A percentile compares a stretch with the other conserved stretches of the same genome.
These are phyloP conservation scores for Kradibia gibbosae DNA, from an alignment of 1,140 invertebrate genomes.

Conservation along the genomic window DNA sequence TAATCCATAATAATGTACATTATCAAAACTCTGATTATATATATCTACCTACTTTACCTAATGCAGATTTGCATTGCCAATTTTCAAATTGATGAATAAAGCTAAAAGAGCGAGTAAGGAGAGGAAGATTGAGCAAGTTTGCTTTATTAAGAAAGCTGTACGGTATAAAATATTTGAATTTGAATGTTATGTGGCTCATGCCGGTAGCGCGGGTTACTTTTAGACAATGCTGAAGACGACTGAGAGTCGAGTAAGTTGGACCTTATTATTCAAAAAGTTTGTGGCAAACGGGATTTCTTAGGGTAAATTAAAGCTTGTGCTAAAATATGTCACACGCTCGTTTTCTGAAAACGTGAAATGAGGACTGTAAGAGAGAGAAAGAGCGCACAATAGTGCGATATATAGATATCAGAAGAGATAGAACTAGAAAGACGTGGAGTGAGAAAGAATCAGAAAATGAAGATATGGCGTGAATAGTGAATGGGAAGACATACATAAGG, in stretches of 20 bases:
- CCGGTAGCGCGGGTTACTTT: neutral
- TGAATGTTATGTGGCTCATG: conserved; percentile 46
- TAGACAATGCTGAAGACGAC: conserved; percentile 3
- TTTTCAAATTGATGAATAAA: neutral
- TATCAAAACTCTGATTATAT: neutral
- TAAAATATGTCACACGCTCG: conserved; percentile 47
- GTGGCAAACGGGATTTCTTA: conserved; percentile 48
- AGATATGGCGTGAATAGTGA: neutral
- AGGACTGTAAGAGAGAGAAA: neutral
- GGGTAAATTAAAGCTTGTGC: conserved; percentile 46
- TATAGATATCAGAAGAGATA: neutral
- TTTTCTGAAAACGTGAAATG: conserved; percentile 17
- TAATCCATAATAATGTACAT: conserved; percentile 6
- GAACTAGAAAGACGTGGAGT: neutral
- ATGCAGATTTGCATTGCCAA: conserved; percentile 46
- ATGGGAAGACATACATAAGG: too few species aligned
- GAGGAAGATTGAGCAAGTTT: conserved; percentile 9
- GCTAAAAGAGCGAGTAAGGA: neutral
- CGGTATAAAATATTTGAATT: conserved; percentile 41
- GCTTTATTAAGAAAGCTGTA: conserved; percentile 41
- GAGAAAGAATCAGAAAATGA: neutral
- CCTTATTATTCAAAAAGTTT: conserved; percentile 51
- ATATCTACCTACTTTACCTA: conserved; percentile 23
- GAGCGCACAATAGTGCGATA: neutral
- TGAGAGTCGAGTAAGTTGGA: conserved; percentile 21